Evolutionary conservation across 1,140 invertebrate species (phyloP), one percentile per base, ranked within the genome.

Genomic region (Cydia amplana): DNA sequence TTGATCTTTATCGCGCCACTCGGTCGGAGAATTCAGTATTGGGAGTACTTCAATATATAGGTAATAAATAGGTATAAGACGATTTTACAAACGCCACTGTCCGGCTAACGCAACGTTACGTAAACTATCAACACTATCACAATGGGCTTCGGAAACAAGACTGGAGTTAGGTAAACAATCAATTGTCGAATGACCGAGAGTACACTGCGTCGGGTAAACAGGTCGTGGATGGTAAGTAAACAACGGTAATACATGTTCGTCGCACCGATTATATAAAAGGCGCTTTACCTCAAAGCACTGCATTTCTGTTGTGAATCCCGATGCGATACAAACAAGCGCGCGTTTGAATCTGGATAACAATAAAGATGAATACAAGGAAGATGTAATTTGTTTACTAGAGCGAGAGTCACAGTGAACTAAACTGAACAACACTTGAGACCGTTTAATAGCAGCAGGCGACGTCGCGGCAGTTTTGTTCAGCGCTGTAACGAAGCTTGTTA

Each of bases 401-500:
- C 49, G 43, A n/a, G 43, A 67, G 36, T 74, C 63, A 73, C 40
- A 43, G 43, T 74, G 49, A 75, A 73, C 75, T 75, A 43, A 32
- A 60, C 25, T 74, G 25, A 65, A 79, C 72, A 28, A 72, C 49
- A 79, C 80, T 80, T 73, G 79, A 76, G 78, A 80, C 80, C 77
- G 81, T 85, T 83, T 82, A 81, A 84, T 79, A 77, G 78, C 76
- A 78, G 76, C 72, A 76, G 70, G 73, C 75, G 76, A 77, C 43
- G 60, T 36, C 43, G 46, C 73, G 20, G 55, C 73, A 78, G 82
- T 88, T 85, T 88, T 87, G 87, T 81, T 86, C 77, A 74, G 75
- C 74, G 74, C 81, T 74, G 78, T 88, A 91, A 91, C 89, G 86
- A 90, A 91, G 86, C 89, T 89, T 89, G 89, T 91, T 91, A 91